phyloP scores from a whole-genome alignment of 2,113 vertebrate genomes.

The Vulpes vulpes region DNA sequence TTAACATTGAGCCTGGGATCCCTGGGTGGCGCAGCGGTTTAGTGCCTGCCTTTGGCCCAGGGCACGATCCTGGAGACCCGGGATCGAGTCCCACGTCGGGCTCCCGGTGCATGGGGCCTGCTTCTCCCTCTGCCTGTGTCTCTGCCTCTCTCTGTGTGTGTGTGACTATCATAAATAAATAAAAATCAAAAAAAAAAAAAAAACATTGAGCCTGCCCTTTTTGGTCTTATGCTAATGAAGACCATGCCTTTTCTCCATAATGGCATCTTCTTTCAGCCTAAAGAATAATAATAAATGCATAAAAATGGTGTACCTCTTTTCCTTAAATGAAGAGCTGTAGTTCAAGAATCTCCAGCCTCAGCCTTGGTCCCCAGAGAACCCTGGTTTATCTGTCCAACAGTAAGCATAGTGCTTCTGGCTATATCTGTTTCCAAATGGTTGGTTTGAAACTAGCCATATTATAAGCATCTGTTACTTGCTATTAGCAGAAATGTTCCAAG shows the following conservation, averaged over 20 bases:
- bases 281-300: not conserved
- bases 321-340: not conserved
- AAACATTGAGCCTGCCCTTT: not conserved
- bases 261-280: not conserved
- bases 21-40: too few species aligned
- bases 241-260: not conserved
- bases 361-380: not conserved
- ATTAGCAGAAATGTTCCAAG: not conserved
- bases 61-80: too few species aligned
- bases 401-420: not conserved
- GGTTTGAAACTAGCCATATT: not conserved
- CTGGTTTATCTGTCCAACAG: not conserved
- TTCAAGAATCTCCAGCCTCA: not conserved
- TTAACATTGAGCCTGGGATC: not conserved
- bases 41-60: too few species aligned
- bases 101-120: too few species aligned
- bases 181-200: too few species aligned
- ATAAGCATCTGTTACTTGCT: not conserved
- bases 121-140: too few species aligned
- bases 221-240: not conserved
- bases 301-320: not conserved
- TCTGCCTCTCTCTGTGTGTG: too few species aligned
- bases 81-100: too few species aligned
- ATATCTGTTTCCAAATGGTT: constrained; percentile 18
- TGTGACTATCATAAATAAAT: too few species aligned